Evolutionary conservation across 1,140 invertebrate genomes (phyloP), one percentile per base, ranked within the genome.

Genomic region (Phymastichus coffea): DNA sequence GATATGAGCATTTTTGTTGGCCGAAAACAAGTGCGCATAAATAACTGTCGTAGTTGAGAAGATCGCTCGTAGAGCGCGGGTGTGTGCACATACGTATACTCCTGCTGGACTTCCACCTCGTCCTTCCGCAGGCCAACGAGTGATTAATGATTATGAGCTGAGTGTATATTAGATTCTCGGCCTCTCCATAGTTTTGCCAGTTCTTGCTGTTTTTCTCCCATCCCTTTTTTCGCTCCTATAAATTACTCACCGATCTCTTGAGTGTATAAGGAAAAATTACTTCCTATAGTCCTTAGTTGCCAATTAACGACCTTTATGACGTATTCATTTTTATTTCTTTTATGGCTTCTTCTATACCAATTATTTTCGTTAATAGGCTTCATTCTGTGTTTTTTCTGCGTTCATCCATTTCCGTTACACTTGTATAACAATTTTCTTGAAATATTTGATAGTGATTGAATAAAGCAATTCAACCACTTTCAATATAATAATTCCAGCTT

Each of bases 111-210:
- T 58, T 66, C 57, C 57, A 63, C 57, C 55, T 62, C 63, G 63
- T n/a, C n/a, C n/a, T n/a, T n/a, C n/a, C n/a, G n/a, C n/a, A 63
- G 65, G 70, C 69, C 66, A 41, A 4, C 17, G 33, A 52, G 75
- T 77, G 75, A 77, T 77, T 76, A 77, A 77, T 76, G 75, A 75
- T 77, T 75, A 76, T 74, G 73, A 76, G 71, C 66, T 41, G 62
- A 64, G 66, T n/a, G 71, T 75, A 72, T 75, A 77, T 77, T 76
- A 77, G 70, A 72, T 68, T 63, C 65, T 67, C 64, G 61, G 67
- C 63, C 70, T 64, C 65, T 64, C 63, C 25, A n/a, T n/a, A 68
- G 61, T 70, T 69, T 63, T 59, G 61, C 63, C 64, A 63, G 64
- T 60, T 64, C 61, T 61, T 61, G 57, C 58, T 17, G 63, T 46